Evolutionary conservation across 2,888 invertebrate genomes (phyloP).

Genomic region (Dichetophora obliterata): DNA sequence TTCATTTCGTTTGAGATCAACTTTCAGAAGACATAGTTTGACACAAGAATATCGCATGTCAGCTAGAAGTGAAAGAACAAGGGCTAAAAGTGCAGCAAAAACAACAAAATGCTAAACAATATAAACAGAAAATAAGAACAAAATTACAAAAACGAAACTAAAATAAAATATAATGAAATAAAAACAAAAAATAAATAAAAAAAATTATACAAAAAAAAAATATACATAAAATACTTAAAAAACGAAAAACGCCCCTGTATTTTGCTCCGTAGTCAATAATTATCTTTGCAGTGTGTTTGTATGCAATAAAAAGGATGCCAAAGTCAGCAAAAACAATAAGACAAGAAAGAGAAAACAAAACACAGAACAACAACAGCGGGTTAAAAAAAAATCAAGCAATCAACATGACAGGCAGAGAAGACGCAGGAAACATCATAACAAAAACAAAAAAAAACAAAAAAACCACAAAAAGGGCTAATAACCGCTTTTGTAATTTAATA

Average conservation of each 20-base stretch:
- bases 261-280: too few species aligned
- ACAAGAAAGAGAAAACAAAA: slow-evolving; percentile 33
- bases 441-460: not conserved
- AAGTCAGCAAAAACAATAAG: not conserved
- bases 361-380: slow-evolving; percentile 29
- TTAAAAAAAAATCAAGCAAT: slow-evolving; percentile 34
- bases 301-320: not conserved
- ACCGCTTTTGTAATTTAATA: slow-evolving; percentile 40
- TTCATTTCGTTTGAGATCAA: too few species aligned
- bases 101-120: not conserved
- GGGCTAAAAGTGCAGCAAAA: too few species aligned
- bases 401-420: slow-evolving; percentile 13
- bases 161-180: slow-evolving; percentile 20
- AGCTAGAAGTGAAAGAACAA: too few species aligned
- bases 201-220: not conserved
- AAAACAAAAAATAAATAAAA: not conserved
- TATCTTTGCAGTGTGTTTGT: too few species aligned
- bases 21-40: too few species aligned
- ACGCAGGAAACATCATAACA: not conserved
- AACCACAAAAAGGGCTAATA: slow-evolving; percentile 30
- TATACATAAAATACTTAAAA: not conserved
- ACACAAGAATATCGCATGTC: too few species aligned
- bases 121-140: not conserved
- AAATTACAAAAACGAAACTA: not conserved
- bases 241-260: too few species aligned